These are phyloP conservation scores for Centropyge bicolor DNA, from an alignment of 2,797 vertebrate genomes.

Conservation along the genomic window DNA sequence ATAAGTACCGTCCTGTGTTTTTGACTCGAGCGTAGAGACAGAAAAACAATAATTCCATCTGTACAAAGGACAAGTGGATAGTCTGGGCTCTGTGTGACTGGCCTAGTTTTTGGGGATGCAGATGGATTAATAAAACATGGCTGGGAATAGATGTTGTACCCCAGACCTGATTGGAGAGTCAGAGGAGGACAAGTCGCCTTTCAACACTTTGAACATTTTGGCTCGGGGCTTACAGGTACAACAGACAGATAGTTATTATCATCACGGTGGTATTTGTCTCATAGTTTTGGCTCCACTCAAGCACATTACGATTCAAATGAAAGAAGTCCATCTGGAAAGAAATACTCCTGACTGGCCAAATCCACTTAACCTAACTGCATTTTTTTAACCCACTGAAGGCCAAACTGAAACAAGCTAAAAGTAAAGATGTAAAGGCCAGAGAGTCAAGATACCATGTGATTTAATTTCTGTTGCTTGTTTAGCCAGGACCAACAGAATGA, in stretches of 20 bases:
- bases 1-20: conserved; percentile 47
- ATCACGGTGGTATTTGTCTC: not conserved
- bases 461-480: not conserved
- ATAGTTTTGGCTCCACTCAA: not conserved
- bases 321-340: not conserved
- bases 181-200: conserved; percentile 51
- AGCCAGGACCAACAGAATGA: too few species aligned
- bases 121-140: conserved; percentile 77
- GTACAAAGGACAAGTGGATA: conserved; percentile 64
- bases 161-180: conserved; percentile 57
- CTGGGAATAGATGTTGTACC: conserved; percentile 62
- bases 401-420: conserved; percentile 9
- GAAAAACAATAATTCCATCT: conserved; percentile 53
- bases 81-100: conserved; percentile 60
- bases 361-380: not conserved
- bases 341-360: not conserved
- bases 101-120: conserved; percentile 72
- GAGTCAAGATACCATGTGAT: not conserved
- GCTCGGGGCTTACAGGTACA: conserved; percentile 6
- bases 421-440: not conserved
- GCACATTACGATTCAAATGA: not conserved
- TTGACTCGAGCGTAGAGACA: conserved; percentile 42
- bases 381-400: not conserved
- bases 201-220: conserved; percentile 34
- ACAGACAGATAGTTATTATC: not conserved